Base-by-base conservation (phyloP, 2,888 invertebrate genomes). In the Dicycla oo region DNA sequence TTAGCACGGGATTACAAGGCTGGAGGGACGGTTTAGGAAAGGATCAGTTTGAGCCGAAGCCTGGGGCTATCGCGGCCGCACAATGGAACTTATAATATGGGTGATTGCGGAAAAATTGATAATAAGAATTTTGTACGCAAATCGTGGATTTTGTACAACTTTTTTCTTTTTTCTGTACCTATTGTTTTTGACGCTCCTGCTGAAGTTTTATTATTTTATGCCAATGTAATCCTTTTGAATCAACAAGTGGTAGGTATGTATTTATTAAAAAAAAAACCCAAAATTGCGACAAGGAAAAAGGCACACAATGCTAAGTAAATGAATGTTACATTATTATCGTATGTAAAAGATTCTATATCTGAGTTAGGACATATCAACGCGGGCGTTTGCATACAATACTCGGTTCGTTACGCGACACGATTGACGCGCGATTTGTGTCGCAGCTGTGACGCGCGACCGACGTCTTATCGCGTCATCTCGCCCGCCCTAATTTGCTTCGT, bases 71-170 rank as follows among this genome's bases (percentile, higher is more conserved):
- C 94, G 92, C 87, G 87, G 89, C 89, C 87, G 87, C 87, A 94
- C 94, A 94, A 94, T 95, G 92, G 93, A 91, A 92, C 93, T 94
- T 94, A 93, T 94, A 94, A 93, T 93, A 93, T 92, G 90, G 91
- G 90, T 90, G 93, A 94, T 94, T 92, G 93, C 89, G 91, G 92
- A 93, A 93, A 91, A 93, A 93, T 93, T 90, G 91, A 89, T 91
- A 89, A 90, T 88, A 91, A 88, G 86, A 88, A 90, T 89, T 88
- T 84, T 86, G 75, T 87, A 84, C 78, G 78, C 87, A 81, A 84
- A 80, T 82, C 64, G 78, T 81, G 82, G 65, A 75, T 76, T 81
- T 79, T 86, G 81, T 83, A 81, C 61, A 69, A 45, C 57, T 65
- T 79, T 81, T 78, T 73, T 78, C 43, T 69, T 63, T 26, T 71